phyloP scores from a whole-genome alignment of 2,113 vertebrate species.

The Procavia capensis region DNA sequence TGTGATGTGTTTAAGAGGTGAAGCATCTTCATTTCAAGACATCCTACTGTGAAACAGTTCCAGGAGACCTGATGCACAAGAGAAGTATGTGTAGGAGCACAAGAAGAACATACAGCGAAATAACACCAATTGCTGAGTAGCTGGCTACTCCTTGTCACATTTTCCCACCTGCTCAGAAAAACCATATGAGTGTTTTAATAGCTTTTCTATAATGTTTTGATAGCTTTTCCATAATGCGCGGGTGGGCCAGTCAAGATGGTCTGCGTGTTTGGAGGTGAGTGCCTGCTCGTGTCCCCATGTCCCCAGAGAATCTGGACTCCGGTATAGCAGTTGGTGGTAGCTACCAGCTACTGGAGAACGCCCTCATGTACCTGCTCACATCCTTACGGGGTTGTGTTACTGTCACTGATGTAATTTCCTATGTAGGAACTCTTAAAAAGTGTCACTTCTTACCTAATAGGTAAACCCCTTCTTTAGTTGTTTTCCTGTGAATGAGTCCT shows the following conservation, averaged over 20 bases:
- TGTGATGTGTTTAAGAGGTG: not conserved
- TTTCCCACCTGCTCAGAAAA: not conserved
- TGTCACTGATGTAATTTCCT: rapidly evolving
- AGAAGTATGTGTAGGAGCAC: rapidly evolving
- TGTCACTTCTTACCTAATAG: rapidly evolving
- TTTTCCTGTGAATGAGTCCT: not conserved
- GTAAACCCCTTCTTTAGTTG: too few species aligned
- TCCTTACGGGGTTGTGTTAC: rapidly evolving
- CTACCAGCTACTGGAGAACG: rapidly evolving
- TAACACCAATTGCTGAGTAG: rapidly evolving
- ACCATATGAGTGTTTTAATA: rapidly evolving
- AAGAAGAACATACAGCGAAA: rapidly evolving
- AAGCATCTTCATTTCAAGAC: rapidly evolving
- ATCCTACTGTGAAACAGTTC: rapidly evolving
- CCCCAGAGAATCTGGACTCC: rapidly evolving
- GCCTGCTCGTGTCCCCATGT: rapidly evolving
- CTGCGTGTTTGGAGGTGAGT: rapidly evolving
- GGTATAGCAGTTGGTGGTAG: rapidly evolving
- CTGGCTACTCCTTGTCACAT: rapidly evolving
- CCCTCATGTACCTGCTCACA: rapidly evolving
- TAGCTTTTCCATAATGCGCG: too few species aligned
- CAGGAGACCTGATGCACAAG: rapidly evolving
- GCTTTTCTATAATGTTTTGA: too few species aligned
- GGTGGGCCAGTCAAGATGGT: rapidly evolving
- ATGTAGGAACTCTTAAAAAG: not conserved